Evolutionary conservation across 2,888 invertebrate species (phyloP).

Genomic region (Sphaerolaimus hirsutus): DNA sequence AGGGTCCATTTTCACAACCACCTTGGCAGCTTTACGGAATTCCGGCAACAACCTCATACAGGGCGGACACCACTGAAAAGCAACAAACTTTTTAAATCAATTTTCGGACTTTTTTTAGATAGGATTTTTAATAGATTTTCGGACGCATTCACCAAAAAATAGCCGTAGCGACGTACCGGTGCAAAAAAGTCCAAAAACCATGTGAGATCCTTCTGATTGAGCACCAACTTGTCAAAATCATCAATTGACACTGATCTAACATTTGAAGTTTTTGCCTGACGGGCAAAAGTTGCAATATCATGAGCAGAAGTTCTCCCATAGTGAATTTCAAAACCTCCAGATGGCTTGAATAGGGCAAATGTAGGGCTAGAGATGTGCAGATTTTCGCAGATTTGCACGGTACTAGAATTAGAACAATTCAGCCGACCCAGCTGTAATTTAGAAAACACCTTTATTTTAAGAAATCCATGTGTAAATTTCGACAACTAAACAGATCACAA

Average conservation of each 20-base stretch:
- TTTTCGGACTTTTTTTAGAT: not conserved
- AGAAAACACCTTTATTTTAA: too few relatives aligned
- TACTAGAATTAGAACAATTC: constrained; percentile 25
- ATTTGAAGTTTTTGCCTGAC: constrained; percentile 33
- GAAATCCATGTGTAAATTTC: too few relatives aligned
- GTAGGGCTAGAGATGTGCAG: constrained; percentile 30
- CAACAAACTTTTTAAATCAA: not conserved
- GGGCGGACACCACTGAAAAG: constrained; percentile 44
- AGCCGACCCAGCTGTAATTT: constrained; percentile 24
- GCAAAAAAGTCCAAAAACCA: constrained; percentile 54
- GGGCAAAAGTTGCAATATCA: constrained; percentile 37
- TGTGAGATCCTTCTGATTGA: constrained; percentile 18
- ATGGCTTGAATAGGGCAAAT: constrained; percentile 47
- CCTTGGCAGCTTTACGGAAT: constrained; percentile 39
- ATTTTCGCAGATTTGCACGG: constrained; percentile 23
- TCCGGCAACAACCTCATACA: constrained; percentile 45
- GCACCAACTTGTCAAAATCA: constrained; percentile 25
- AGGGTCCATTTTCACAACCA: constrained; percentile 17
- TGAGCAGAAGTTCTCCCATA: constrained; percentile 37
- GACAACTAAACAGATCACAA: too few relatives aligned
- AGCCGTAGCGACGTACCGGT: constrained; percentile 30
- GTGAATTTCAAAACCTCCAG: constrained; percentile 49
- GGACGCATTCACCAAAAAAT: too few relatives aligned
- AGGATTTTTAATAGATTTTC: too few relatives aligned
- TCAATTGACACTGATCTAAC: constrained; percentile 27